These are phyloP conservation scores for Hipposideros armiger DNA, from an alignment of 2,113 vertebrate genomes.

Conservation along the genomic window DNA sequence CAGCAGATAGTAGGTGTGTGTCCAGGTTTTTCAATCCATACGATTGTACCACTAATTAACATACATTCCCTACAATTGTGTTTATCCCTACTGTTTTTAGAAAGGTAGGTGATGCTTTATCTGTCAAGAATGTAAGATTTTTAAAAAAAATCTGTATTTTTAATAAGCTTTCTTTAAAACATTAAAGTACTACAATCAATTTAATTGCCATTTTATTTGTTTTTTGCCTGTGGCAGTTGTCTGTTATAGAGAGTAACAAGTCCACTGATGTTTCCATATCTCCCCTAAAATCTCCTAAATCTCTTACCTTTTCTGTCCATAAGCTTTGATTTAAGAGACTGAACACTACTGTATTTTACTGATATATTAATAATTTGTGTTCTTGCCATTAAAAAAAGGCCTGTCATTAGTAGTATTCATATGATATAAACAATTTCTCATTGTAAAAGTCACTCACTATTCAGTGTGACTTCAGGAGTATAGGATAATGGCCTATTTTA, in stretches of 20 bases:
- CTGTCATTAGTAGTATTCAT: constrained; percentile 68
- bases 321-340: constrained; percentile 58
- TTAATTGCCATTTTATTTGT: constrained; percentile 72
- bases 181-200: constrained; percentile 78
- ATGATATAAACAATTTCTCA: constrained; percentile 62
- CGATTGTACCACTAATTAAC: constrained; percentile 51
- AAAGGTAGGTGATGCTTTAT: constrained; percentile 67
- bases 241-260: constrained; percentile 44
- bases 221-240: constrained; percentile 68
- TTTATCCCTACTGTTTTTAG: constrained; percentile 70
- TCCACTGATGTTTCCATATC: constrained; percentile 27
- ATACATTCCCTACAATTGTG: constrained; percentile 70
- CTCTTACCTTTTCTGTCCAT: constrained; percentile 25
- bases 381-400: constrained; percentile 70
- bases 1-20: constrained; percentile 49
- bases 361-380: constrained; percentile 52
- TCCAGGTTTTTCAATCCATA: constrained; percentile 43
- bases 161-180: constrained; percentile 73
- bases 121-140: constrained; percentile 77
- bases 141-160: constrained; percentile 70
- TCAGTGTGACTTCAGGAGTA: neutral
- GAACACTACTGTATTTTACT: constrained; percentile 71
- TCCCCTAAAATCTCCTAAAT: constrained; percentile 23
- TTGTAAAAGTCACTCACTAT: constrained; percentile 54
- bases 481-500: neutral